These are phyloP conservation scores for Hemithea aestivaria DNA, from an alignment of 2,888 invertebrate genomes.

Conservation along the genomic window DNA sequence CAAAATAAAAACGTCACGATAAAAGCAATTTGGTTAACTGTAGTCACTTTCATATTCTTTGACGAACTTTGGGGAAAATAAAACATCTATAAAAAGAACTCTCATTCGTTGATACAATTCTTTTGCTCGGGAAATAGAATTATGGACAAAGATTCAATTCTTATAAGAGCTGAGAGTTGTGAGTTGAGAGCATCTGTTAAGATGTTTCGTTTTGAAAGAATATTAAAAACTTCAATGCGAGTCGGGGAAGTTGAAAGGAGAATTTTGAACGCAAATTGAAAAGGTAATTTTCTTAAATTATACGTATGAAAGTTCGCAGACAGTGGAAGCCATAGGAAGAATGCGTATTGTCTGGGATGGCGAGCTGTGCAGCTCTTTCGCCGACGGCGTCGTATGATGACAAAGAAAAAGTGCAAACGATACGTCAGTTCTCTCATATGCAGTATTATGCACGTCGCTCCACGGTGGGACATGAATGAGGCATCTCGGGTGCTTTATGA, in stretches of 20 bases:
- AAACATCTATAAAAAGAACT: slow-evolving; percentile 31
- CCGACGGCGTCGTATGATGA: slow-evolving; percentile 28
- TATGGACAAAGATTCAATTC: slow-evolving; percentile 31
- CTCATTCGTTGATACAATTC: slow-evolving; percentile 33
- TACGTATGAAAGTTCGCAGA: slow-evolving; percentile 52
- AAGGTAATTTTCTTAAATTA: slow-evolving; percentile 50
- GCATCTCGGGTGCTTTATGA: slow-evolving; percentile 18
- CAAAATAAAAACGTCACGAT: slow-evolving; percentile 41
- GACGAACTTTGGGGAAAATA: slow-evolving; percentile 37
- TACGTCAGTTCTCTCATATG: slow-evolving; percentile 33
- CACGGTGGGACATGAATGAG: slow-evolving; percentile 19
- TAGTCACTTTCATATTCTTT: slow-evolving; percentile 39
- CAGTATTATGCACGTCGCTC: slow-evolving; percentile 31
- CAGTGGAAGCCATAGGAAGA: slow-evolving; percentile 37
- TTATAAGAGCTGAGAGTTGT: too few species aligned
- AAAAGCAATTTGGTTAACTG: slow-evolving; percentile 49
- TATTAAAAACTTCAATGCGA: slow-evolving; percentile 24
- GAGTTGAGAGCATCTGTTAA: slow-evolving; percentile 15
- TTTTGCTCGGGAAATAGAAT: slow-evolving; percentile 33
- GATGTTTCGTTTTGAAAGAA: slow-evolving; percentile 19
- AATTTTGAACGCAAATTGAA: slow-evolving; percentile 24
- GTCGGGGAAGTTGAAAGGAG: slow-evolving; percentile 23
- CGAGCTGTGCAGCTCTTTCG: slow-evolving; percentile 17
- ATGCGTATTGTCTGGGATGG: slow-evolving; percentile 40
- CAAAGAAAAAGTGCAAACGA: slow-evolving; percentile 47